Evolutionary conservation across 2,797 vertebrate genomes (phyloP).

Genomic region (Gastrophryne carolinensis): DNA sequence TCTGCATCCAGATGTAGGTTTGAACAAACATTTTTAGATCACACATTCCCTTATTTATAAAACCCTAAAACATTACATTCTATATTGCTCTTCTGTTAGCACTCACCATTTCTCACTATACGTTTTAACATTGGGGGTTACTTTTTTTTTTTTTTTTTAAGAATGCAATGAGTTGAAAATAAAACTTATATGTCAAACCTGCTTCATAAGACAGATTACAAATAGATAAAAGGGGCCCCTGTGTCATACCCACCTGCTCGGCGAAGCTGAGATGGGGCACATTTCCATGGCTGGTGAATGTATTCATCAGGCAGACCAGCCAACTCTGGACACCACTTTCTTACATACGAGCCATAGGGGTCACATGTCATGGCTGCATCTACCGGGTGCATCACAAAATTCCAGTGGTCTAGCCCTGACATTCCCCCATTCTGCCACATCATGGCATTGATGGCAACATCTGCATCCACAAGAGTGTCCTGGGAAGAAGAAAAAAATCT

Average conservation of each 20-base stretch:
- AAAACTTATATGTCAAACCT: too few species aligned
- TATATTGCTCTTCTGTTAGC: too few species aligned
- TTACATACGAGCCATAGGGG: slow-evolving; percentile 63
- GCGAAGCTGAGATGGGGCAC: slow-evolving; percentile 64
- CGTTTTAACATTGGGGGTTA: too few species aligned
- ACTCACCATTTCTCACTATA: too few species aligned
- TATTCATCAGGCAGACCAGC: slow-evolving; percentile 66
- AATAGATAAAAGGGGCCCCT: background rate
- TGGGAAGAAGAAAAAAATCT: slow-evolving; percentile 23
- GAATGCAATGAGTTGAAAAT: too few species aligned
- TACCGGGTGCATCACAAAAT: slow-evolving; percentile 74
- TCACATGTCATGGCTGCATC: slow-evolving; percentile 73
- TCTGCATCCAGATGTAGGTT: too few species aligned
- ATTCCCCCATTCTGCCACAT: slow-evolving; percentile 78
- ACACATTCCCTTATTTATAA: too few species aligned
- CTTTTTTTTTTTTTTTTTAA: too few species aligned
- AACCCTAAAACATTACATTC: too few species aligned
- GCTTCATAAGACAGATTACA: background rate
- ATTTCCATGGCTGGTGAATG: slow-evolving; percentile 73
- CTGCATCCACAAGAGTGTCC: slow-evolving; percentile 73
- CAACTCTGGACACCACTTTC: slow-evolving; percentile 73
- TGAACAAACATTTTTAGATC: too few species aligned
- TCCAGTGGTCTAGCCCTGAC: slow-evolving; percentile 67
- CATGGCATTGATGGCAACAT: slow-evolving; percentile 74
- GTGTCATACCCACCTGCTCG: slow-evolving; percentile 60